Evolutionary conservation across 2,113 vertebrate species (phyloP).

Genomic region (Pica pica): DNA sequence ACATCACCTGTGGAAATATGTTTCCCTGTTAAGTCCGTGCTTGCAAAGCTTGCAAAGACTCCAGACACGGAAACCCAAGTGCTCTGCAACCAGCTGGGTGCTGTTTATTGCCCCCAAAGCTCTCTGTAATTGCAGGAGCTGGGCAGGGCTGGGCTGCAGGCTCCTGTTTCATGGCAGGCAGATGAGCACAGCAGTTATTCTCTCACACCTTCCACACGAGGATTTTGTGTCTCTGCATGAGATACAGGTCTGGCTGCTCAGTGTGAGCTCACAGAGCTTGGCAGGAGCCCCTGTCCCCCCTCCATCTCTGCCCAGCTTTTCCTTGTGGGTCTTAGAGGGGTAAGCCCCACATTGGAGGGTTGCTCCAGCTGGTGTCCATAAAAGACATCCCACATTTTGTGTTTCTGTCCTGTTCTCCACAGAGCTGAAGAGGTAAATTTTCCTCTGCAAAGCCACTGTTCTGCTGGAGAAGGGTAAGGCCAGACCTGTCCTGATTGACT

Average conservation of each 20-base stretch:
- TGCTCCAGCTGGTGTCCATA: background rate
- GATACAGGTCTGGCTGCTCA: background rate
- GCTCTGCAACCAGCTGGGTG: background rate
- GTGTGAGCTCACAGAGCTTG: background rate
- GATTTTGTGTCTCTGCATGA: background rate
- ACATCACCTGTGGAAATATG: background rate
- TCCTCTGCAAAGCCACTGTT: background rate
- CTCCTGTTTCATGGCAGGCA: background rate
- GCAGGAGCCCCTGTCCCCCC: rapidly evolving
- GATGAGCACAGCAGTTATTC: background rate
- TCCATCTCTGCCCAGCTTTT: background rate
- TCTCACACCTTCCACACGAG: rapidly evolving
- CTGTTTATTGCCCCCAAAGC: background rate
- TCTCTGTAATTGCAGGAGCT: background rate
- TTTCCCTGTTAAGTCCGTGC: rapidly evolving
- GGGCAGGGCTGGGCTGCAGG: background rate
- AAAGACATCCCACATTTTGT: background rate
- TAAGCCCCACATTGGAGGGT: rapidly evolving
- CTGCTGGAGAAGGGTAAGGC: background rate
- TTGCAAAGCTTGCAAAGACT: background rate
- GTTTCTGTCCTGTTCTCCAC: background rate
- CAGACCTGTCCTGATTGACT: background rate
- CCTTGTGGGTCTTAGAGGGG: background rate
- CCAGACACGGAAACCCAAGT: background rate
- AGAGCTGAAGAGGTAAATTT: background rate